Percentiles rank a stretch among this genome's conserved stretches.
Evolutionary conservation across 2,113 vertebrate species (phyloP).

Genomic region (Callaeas wilsoni): DNA sequence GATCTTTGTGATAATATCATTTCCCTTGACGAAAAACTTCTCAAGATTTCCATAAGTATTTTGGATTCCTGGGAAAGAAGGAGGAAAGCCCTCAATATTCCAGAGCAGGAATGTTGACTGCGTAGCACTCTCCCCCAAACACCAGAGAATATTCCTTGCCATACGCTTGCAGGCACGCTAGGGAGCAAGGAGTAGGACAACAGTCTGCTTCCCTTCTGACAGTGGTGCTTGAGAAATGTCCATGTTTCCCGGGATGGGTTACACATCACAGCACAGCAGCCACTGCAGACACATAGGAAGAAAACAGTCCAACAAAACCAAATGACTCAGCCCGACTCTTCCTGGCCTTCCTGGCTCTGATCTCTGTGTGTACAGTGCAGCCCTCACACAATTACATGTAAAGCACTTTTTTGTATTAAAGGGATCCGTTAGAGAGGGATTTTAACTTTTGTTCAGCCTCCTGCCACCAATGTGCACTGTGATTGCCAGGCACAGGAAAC

Average conservation of each 20-base stretch:
- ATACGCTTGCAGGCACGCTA: not conserved
- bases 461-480: not conserved
- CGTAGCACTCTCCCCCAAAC: not conserved
- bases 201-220: not conserved
- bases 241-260: not conserved
- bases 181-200: not conserved
- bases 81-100: not conserved
- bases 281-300: not conserved
- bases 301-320: not conserved
- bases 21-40: not conserved
- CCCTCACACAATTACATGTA: not conserved
- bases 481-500: not conserved
- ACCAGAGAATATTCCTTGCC: not conserved
- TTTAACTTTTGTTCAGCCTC: not conserved
- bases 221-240: not conserved
- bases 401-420: not conserved
- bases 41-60: not conserved
- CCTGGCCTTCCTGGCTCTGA: not conserved
- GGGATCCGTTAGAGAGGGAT: not conserved
- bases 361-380: not conserved
- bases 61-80: not conserved
- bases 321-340: not conserved
- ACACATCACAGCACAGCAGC: not conserved
- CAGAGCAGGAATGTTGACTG: not conserved
- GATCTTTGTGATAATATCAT: not conserved